Percentiles rank a stretch among this genome's conserved stretches.
Conservation (phyloP, 1,140 invertebrate genomes). For the Tetraneura akinire region DNA sequence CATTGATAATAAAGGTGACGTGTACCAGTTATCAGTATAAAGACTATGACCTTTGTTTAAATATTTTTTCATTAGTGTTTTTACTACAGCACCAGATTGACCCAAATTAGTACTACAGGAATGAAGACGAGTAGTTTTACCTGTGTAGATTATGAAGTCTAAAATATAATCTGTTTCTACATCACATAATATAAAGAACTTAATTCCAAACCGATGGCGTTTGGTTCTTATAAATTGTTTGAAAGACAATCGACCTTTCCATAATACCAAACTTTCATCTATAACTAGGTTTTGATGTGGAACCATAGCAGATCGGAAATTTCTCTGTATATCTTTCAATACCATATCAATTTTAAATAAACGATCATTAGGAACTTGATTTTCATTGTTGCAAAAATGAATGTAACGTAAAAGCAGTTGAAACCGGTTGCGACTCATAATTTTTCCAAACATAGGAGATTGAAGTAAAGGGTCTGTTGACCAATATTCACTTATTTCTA, state of each 20-base stretch:
- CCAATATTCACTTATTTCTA: conserved; percentile 51
- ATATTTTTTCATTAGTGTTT: conserved; percentile 27
- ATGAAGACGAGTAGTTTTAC: neutral
- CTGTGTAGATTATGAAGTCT: conserved; percentile 4
- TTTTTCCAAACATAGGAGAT: conserved; percentile 51
- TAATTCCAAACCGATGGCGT: neutral
- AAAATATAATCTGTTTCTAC: conserved; percentile 19
- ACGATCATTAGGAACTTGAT: neutral
- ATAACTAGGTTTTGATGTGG: conserved; percentile 22
- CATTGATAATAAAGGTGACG: neutral
- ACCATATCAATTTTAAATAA: conserved; percentile 34
- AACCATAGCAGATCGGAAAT: conserved; percentile 1
- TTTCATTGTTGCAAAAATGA: conserved; percentile 52
- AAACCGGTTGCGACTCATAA: conserved; percentile 52
- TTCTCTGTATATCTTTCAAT: neutral
- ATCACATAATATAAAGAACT: no score
- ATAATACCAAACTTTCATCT: conserved; percentile 13
- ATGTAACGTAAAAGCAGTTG: conserved; percentile 45
- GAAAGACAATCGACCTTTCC: no score
- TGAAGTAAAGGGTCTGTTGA: conserved; percentile 45
- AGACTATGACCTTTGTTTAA: conserved; percentile 14
- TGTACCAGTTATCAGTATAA: conserved; percentile 39
- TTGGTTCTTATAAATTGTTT: neutral
- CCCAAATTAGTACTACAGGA: neutral
- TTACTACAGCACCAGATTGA: conserved; percentile 11